phyloP scores from a whole-genome alignment of 2,113 vertebrate species.

The Rhizomys pruinosus region DNA sequence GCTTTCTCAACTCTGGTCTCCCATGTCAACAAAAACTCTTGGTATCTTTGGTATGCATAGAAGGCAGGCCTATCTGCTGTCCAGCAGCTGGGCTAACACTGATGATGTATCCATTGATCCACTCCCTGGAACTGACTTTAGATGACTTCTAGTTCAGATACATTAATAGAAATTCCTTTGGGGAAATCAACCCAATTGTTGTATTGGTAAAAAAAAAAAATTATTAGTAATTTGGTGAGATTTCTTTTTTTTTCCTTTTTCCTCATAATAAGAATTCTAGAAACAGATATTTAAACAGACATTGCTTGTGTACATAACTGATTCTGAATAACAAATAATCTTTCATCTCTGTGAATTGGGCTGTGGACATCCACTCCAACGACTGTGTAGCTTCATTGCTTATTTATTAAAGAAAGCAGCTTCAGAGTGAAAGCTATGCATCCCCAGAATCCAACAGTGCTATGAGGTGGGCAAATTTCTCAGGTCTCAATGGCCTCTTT shows the following conservation, averaged over 20 bases:
- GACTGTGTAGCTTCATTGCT: slow-evolving; percentile 6
- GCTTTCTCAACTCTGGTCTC: slow-evolving; percentile 62
- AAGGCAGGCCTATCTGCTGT: slow-evolving; percentile 51
- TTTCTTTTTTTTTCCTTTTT: slow-evolving; percentile 71
- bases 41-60: slow-evolving; percentile 31
- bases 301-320: too few relatives aligned
- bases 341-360: slow-evolving; percentile 54
- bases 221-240: slow-evolving; percentile 26
- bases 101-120: slow-evolving; percentile 75
- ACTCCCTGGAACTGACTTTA: slow-evolving; percentile 63
- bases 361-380: slow-evolving; percentile 50
- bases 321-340: slow-evolving; percentile 57
- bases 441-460: background rate
- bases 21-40: slow-evolving; percentile 55
- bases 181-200: slow-evolving; percentile 62
- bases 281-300: slow-evolving; percentile 57
- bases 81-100: slow-evolving; percentile 73
- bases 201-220: slow-evolving; percentile 56
- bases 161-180: slow-evolving; percentile 43
- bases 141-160: slow-evolving; percentile 66
- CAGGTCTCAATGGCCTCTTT: background rate
- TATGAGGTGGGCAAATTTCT: background rate
- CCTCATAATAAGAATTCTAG: slow-evolving; percentile 60
- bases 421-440: background rate
- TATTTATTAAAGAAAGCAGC: background rate